Base-by-base conservation (phyloP, 2,888 invertebrate genomes). In the Zele albiditarsus region DNA sequence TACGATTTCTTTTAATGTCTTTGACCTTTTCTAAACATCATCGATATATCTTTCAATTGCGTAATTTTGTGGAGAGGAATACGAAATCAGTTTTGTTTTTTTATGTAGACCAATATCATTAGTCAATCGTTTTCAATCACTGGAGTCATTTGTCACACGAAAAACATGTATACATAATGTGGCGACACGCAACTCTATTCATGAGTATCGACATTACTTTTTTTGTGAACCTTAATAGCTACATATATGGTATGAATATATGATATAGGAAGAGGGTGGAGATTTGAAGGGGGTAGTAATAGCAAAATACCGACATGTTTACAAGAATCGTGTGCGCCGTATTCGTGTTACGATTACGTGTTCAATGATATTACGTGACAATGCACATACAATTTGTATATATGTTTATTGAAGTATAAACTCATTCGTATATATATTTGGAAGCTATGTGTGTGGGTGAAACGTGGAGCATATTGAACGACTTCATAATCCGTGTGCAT, bases 281-380 rank as follows among this genome's bases (percentile, higher is more conserved):
- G 46, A 4, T 1, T 16, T n/a, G n/a, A 16, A 46, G 23, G 6
- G 20, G 20, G 6, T 10, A n/a, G n/a, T 53, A 53, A 62, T 62
- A 28, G 27, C 28, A 62, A 62, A 31, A 62, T 62, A 62, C 62
- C n/a, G 27, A 62, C 31, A 62, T 62, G 31, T 62, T 62, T 27
- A 62, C 62, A 62, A 27, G n/a, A 14, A 62, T 16, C 31, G 28
- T 31, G 62, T 62, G 20, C 62, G 1, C 16, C 12, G n/a, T 14
- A 28, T 62, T 62, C 12, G 20, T 62, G n/a, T 62, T 31, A 28
- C 16, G 27, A 25, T 62, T 5, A 62, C 28, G 28, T 62, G 28
- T 62, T 5, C 27, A 31, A 31, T 23, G 28, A 60, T 62, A 28
- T 27, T 62, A 62, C 62, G 62, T 62, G 62, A 31, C 12, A 62